phyloP scores from a whole-genome alignment of 2,888 invertebrate species.

The Corbicula japonica region DNA sequence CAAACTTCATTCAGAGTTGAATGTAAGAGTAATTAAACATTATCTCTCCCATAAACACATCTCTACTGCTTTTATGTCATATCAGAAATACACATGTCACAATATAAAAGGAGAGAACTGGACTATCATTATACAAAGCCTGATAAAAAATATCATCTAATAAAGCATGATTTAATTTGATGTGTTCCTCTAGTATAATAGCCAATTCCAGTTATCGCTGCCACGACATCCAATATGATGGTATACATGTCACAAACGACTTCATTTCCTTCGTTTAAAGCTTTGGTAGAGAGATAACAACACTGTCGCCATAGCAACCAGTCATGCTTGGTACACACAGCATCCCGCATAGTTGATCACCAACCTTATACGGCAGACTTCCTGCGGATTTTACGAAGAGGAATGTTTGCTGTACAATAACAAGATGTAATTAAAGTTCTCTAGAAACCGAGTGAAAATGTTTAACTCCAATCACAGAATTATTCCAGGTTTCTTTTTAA shows the following conservation, averaged over 20 bases:
- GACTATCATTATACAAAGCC: conserved; percentile 4
- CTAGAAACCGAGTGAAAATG: conserved; percentile 28
- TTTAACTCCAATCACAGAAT: too few species aligned
- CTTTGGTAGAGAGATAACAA: conserved; percentile 37
- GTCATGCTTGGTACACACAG: conserved; percentile 58
- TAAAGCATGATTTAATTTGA: conserved; percentile 40
- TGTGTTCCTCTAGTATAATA: conserved; percentile 34
- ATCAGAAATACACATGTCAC: conserved; percentile 14
- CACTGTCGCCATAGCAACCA: conserved; percentile 53
- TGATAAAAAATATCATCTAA: conserved; percentile 26
- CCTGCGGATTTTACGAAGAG: conserved; percentile 19
- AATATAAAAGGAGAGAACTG: conserved; percentile 11
- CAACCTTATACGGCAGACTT: conserved; percentile 31
- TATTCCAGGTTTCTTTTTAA: too few species aligned
- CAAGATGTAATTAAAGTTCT: conserved; percentile 33
- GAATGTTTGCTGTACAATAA: conserved; percentile 35
- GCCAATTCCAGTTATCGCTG: conserved; percentile 37
- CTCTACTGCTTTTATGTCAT: conserved; percentile 9
- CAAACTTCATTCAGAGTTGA: too few species aligned
- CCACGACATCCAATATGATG: conserved; percentile 37
- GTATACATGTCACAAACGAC: conserved; percentile 46
- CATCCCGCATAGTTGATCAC: conserved; percentile 34
- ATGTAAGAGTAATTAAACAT: too few species aligned
- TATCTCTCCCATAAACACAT: too few species aligned
- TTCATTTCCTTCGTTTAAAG: conserved; percentile 50